phyloP scores from a whole-genome alignment of 2,888 invertebrate species.

The Mythimna impura region DNA sequence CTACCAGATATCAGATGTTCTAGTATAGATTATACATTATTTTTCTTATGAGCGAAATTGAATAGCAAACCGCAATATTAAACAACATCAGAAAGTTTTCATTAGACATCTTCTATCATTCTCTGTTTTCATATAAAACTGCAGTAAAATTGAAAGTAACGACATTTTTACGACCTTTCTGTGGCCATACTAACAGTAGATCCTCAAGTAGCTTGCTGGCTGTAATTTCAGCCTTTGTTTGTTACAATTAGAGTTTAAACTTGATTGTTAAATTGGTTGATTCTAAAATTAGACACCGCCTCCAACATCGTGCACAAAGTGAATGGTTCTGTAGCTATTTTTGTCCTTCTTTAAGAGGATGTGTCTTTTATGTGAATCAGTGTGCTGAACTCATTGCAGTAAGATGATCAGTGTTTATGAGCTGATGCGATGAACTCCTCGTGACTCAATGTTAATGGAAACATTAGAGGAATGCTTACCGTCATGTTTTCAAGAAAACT shows the following conservation, averaged over 20 bases:
- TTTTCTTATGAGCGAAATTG: neutral
- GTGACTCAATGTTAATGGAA: constrained; percentile 44
- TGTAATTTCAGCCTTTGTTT: constrained; percentile 37
- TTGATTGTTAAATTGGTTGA: constrained; percentile 48
- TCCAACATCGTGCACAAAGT: constrained; percentile 66
- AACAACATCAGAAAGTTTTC: constrained; percentile 25
- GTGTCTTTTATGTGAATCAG: constrained; percentile 69
- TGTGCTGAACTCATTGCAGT: constrained; percentile 47
- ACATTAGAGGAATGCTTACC: constrained; percentile 33
- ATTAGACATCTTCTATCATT: constrained; percentile 41
- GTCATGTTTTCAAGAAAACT: constrained; percentile 35
- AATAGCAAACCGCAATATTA: constrained; percentile 10
- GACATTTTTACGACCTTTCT: constrained; percentile 35
- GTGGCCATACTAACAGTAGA: constrained; percentile 38
- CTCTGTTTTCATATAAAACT: constrained; percentile 28
- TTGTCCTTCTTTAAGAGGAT: constrained; percentile 71
- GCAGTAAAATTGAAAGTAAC: constrained; percentile 37
- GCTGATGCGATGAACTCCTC: constrained; percentile 20
- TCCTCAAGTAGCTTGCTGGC: constrained; percentile 5
- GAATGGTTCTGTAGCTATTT: constrained; percentile 73
- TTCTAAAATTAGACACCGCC: constrained; percentile 76
- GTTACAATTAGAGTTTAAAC: constrained; percentile 50
- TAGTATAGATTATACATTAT: neutral
- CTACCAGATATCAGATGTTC: neutral
- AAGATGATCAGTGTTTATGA: constrained; percentile 33